Percentiles rank a stretch among this genome's conserved stretches.
Conservation (phyloP, 2,888 invertebrate genomes). For the Pantelozetes paolii region DNA sequence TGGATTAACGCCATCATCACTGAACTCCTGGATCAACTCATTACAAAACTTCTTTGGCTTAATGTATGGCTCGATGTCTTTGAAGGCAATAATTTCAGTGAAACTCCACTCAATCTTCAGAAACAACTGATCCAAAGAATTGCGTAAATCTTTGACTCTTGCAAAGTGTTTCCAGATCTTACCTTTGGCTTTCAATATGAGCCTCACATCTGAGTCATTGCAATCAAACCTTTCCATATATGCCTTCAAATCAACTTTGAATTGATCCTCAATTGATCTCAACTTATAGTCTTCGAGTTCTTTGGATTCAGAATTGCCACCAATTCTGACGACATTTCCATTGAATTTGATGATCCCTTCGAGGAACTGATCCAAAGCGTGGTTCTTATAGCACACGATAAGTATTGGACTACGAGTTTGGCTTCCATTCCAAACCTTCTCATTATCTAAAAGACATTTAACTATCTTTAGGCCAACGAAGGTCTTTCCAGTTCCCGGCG, state of each 20-base stretch:
- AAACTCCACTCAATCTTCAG: no score
- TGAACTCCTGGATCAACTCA: no score
- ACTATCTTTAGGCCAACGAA: conserved; percentile 70
- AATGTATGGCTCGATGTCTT: no score
- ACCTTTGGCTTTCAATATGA: not conserved
- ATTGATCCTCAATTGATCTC: not conserved
- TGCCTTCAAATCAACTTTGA: not conserved
- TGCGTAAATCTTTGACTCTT: not conserved
- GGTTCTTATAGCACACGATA: conserved; percentile 77
- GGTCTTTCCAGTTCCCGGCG: conserved; percentile 59
- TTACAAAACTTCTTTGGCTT: no score
- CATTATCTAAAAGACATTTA: conserved; percentile 62
- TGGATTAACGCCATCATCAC: no score
- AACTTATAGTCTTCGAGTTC: conserved; percentile 7
- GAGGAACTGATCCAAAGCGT: conserved; percentile 78
- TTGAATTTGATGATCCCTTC: conserved; percentile 64
- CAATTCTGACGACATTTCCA: conserved; percentile 63
- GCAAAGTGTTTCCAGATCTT: not conserved
- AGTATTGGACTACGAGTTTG: conserved; percentile 59
- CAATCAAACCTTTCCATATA: no score
- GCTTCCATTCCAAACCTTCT: not conserved
- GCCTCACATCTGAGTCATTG: not conserved
- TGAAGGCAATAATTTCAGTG: no score
- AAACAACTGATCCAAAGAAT: not conserved
- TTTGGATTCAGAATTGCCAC: conserved; percentile 53